Percentiles rank a stretch among this genome's conserved stretches.
These are phyloP conservation scores for Botia almorhae DNA, from an alignment of 2,797 vertebrate species.

Conservation along the genomic window DNA sequence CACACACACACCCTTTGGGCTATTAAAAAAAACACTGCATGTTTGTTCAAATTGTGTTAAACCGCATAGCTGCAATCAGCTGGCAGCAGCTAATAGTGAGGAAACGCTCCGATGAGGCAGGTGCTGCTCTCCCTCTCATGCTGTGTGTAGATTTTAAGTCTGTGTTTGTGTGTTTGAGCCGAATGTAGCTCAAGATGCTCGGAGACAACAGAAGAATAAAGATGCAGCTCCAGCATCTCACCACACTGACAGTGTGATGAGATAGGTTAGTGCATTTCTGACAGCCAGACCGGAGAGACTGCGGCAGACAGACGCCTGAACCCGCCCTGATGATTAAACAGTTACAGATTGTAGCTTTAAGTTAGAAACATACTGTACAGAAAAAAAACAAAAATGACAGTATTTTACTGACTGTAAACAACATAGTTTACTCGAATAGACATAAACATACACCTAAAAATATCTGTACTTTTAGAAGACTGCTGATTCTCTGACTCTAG, in stretches of 20 bases:
- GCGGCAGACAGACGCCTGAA: slow-evolving; percentile 18
- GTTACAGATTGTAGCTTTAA: background rate
- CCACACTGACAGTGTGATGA: slow-evolving; percentile 32
- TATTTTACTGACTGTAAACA: background rate
- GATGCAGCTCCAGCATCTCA: background rate
- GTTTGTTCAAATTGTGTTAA: slow-evolving; percentile 54
- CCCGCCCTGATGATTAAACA: slow-evolving; percentile 47
- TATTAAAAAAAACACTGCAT: slow-evolving; percentile 59
- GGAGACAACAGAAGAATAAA: background rate
- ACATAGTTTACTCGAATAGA: background rate
- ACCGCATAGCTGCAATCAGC: slow-evolving; percentile 58
- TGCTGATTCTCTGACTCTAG: slow-evolving; percentile 27
- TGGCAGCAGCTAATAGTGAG: slow-evolving; percentile 44
- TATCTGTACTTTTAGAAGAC: background rate
- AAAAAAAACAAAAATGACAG: background rate
- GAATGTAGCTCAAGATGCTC: background rate
- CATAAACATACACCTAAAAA: background rate
- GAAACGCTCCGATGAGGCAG: slow-evolving; percentile 43
- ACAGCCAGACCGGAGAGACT: slow-evolving; percentile 56
- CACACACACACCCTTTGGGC: slow-evolving; percentile 47
- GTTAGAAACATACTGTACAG: background rate
- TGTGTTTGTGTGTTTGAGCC: slow-evolving; percentile 3
- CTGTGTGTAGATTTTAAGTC: slow-evolving; percentile 52
- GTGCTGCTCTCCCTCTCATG: slow-evolving; percentile 28
- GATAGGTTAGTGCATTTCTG: slow-evolving; percentile 60